Evolutionary conservation across 1,140 invertebrate species (phyloP).

Genomic region (Plodia interpunctella): DNA sequence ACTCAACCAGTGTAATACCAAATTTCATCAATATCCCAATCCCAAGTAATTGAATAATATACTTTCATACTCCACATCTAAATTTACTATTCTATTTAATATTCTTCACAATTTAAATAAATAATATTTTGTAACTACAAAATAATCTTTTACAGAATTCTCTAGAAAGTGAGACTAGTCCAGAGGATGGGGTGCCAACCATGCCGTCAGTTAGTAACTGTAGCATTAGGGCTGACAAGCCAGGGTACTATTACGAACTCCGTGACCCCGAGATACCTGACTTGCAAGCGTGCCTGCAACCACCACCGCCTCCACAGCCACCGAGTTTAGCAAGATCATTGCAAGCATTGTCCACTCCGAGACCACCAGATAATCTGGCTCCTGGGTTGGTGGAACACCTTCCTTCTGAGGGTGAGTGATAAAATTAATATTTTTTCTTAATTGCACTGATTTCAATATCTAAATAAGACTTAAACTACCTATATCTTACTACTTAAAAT

Average conservation of each 20-base stretch:
- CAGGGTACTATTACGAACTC: not conserved
- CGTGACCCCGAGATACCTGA: not conserved
- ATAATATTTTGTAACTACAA: too few relatives aligned
- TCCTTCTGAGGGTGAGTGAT: conserved; percentile 57
- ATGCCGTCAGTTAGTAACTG: not conserved
- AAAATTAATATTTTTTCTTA: too few relatives aligned
- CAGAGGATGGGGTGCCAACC: conserved; percentile 51
- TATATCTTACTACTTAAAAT: too few relatives aligned
- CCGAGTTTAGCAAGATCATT: conserved; percentile 45
- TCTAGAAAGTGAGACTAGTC: conserved; percentile 65
- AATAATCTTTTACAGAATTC: conserved; percentile 43
- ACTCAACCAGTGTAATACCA: too few relatives aligned
- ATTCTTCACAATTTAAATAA: too few relatives aligned
- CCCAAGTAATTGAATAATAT: too few relatives aligned
- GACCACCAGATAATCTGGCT: conserved; percentile 56
- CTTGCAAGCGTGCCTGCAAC: conserved; percentile 28
- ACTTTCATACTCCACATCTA: too few relatives aligned
- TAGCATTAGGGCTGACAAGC: not conserved
- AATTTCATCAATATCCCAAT: too few relatives aligned
- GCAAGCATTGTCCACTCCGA: conserved; percentile 56
- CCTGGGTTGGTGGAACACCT: conserved; percentile 63
- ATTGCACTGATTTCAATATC: too few relatives aligned
- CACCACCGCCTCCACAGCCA: conserved; percentile 41
- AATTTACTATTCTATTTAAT: conserved; percentile 10
- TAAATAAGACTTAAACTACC: too few relatives aligned